Base-by-base conservation (phyloP, 2,888 invertebrate genomes). In the Pristionchus exspectatus region DNA sequence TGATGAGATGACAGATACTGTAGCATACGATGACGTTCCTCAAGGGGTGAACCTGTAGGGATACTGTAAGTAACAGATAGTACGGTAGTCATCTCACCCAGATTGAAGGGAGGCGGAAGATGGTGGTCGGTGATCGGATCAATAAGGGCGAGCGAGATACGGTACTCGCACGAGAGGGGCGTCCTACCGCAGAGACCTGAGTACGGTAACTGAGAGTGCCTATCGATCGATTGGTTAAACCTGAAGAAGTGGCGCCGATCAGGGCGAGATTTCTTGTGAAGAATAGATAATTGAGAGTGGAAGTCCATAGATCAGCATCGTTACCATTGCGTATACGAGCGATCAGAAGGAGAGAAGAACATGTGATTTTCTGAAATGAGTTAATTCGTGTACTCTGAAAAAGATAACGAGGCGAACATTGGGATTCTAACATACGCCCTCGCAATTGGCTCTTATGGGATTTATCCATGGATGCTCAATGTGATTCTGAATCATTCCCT, bases 111-210 rank as follows among this genome's bases (percentile, higher is more conserved):
- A 87, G 87, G 87, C 14, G 87, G 87, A 1, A 69, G 69, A 50
- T 54, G 44, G 44, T n/a, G 66, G n/a, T 87, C 69, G 50, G 30
- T 38, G 87, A 87, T 30, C 10, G 87, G 87, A 87, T 87, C 66
- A 50, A 87, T 69, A 18, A 5, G 27, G 1, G 69, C n/a, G 16
- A 87, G 87, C 0, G 87, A 87, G 69, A 87, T 87, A 87, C 87
- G 87, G 50, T 87, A 87, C 24, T 87, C 87, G 56, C 87, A 87
- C 21, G 87, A 87, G 4, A 87, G 33, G 21, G 87, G 87, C 16
- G 87, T 54, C 30, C 66, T 66, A 2, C 87, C 87, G 44, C 87
- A 87, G 44, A 87, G 44, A 21, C 87, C 87, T 69, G 66, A 84
- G 30, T 86, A 84, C 84, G 84, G 84, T 84, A 84, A 14, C 84